phyloP scores from a whole-genome alignment of 2,888 invertebrate genomes.

The Parnassius glacialis region DNA sequence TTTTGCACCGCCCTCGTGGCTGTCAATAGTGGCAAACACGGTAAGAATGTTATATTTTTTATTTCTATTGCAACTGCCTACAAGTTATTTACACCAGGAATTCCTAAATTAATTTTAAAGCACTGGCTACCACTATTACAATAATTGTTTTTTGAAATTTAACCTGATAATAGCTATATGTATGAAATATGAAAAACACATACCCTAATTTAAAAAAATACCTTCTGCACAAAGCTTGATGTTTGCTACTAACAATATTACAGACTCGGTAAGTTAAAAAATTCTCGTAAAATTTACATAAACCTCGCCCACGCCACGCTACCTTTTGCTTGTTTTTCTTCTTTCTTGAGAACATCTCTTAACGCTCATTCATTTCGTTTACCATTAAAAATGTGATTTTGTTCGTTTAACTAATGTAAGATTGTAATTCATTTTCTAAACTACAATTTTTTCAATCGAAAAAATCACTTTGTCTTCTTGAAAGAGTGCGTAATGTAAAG shows the following conservation, averaged over 20 bases:
- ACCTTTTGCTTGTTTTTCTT: constrained; percentile 59
- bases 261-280: constrained; percentile 69
- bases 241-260: constrained; percentile 72
- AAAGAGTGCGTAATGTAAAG: constrained; percentile 4
- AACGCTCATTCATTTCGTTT: not conserved
- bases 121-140: too few species aligned
- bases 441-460: constrained; percentile 1
- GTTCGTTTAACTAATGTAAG: too few species aligned
- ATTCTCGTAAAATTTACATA: constrained; percentile 73
- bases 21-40: constrained; percentile 73
- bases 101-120: too few species aligned
- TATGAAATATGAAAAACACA: not conserved
- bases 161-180: too few species aligned
- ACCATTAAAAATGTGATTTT: not conserved
- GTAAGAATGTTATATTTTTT: constrained; percentile 38
- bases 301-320: constrained; percentile 59
- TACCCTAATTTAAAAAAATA: constrained; percentile 41
- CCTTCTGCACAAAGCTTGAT: constrained; percentile 56
- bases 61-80: too few species aligned
- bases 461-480: constrained; percentile 10
- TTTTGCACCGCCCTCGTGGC: constrained; percentile 77
- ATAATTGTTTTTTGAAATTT: too few species aligned
- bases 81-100: not conserved
- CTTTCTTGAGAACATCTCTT: constrained; percentile 43
- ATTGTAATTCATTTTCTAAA: constrained; percentile 42